Conservation (phyloP, 2,888 invertebrate genomes). For the Iselma pallidipennis region DNA sequence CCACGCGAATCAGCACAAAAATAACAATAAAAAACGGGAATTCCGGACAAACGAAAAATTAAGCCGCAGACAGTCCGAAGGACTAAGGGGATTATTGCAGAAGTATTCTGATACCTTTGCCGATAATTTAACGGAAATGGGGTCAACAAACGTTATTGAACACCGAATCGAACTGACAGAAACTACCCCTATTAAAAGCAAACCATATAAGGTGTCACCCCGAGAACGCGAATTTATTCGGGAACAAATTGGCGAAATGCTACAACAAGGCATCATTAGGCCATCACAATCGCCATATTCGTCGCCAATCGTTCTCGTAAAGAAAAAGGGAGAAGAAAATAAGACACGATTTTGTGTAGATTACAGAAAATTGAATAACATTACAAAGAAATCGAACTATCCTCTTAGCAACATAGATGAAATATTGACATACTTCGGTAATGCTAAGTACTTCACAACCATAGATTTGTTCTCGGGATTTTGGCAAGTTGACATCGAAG, state of each 20-base stretch:
- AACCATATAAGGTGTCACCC: conserved; percentile 6
- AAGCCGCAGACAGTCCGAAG: too few species aligned
- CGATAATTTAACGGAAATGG: conserved; percentile 7
- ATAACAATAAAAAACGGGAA: too few species aligned
- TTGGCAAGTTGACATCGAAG: conserved; percentile 19
- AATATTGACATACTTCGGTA: conserved; percentile 20
- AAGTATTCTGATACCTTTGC: neutral
- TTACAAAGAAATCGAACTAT: conserved; percentile 25
- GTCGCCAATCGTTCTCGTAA: conserved; percentile 15
- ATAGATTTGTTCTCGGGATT: conserved; percentile 26
- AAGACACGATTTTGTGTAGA: conserved; percentile 25
- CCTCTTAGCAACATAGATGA: conserved; percentile 26
- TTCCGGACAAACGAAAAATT: too few species aligned
- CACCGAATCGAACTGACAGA: conserved; percentile 5
- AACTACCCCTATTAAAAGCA: conserved; percentile 1
- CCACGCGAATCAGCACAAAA: too few species aligned
- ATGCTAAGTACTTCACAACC: conserved; percentile 21
- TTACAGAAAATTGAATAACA: conserved; percentile 24
- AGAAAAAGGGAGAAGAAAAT: conserved; percentile 9
- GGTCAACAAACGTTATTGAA: conserved; percentile 4
- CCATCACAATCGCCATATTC: conserved; percentile 9
- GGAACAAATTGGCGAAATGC: conserved; percentile 4
- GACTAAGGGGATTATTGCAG: neutral
- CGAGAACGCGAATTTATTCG: conserved; percentile 7
- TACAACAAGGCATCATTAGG: conserved; percentile 7